Evolutionary conservation across 1,140 invertebrate genomes (phyloP).

Genomic region (Euglossa dilemma): DNA sequence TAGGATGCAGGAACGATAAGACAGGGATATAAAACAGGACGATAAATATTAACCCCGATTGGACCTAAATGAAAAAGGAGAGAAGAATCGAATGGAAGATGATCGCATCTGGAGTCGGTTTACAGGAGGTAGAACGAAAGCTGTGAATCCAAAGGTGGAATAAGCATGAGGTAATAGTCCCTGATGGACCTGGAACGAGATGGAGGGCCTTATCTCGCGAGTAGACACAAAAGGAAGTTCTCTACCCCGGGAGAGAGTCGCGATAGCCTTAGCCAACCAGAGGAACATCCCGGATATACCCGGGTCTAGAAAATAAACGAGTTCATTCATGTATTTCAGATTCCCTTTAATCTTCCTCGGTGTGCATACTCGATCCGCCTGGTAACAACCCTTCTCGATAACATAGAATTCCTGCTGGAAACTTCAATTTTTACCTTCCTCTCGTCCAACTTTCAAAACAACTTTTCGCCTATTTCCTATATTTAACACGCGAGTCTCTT

Average conservation of each 20-base stretch:
- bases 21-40: background rate
- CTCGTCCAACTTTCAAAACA: no score
- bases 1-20: background rate
- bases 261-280: background rate
- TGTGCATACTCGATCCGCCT: background rate
- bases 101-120: slow-evolving; percentile 15
- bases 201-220: slow-evolving; percentile 22
- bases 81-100: background rate
- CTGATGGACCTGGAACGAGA: slow-evolving; percentile 34
- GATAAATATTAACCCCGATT: background rate
- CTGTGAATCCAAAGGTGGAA: background rate
- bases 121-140: background rate
- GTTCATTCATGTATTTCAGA: slow-evolving; percentile 20
- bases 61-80: background rate
- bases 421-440: no score
- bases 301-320: slow-evolving; percentile 19
- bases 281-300: slow-evolving; percentile 38
- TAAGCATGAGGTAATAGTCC: slow-evolving; percentile 41
- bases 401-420: no score
- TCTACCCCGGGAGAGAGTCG: background rate
- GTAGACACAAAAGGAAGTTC: slow-evolving; percentile 24
- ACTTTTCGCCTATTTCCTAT: no score
- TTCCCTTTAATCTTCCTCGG: slow-evolving; percentile 11
- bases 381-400: background rate
- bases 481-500: no score